Evolutionary conservation across 1,140 invertebrate genomes (phyloP), one percentile per base, ranked within the genome.

Genomic region (Gryon sp.): DNA sequence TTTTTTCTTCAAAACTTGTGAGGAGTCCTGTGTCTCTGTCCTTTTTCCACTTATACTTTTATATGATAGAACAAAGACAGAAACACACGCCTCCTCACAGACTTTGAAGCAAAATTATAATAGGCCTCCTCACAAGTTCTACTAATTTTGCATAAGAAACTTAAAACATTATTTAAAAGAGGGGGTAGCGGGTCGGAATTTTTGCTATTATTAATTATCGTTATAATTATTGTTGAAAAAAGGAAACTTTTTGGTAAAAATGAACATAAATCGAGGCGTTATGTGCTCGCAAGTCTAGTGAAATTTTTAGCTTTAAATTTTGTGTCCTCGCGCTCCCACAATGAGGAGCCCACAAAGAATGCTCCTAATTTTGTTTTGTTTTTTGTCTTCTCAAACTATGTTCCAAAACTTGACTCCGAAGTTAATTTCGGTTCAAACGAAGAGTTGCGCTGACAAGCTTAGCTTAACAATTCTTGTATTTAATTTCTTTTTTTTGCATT

Each of bases 281-380:
- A 45, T 36, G 43, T 60, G 53, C 40, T 60, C 60, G 60, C 53
- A 38, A 66, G 45, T 72, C 60, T 72, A 77, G 74, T 77, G 74
- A 77, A 77, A 77, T 77, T 72, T 4, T 77, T 77, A 77, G 74
- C 74, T 77, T 72, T 77, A 77, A 77, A 77, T 72, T 28, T n/a
- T 26, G 6, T 73, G 59, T 66, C 60, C 52, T 60, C 52, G 45
- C 41, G 43, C 45, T 52, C 32, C 32, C 36, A 6, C 28, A 22
- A 45, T 2, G 9, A 30, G 36, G 52, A 50, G 52, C 52, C 40
- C 66, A 52, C 36, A 30, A 4, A 20, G 4, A 11, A 16, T 18
- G 46, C 22, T 50, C 18, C 3, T 40, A 19, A 18, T 11, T 16
- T 41, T 18, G n/a, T n/a, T n/a, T n/a, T n/a, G n/a, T n/a, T n/a